Percentiles rank a stretch among this genome's conserved stretches.
Evolutionary conservation across 2,797 vertebrate species (phyloP).

Genomic region (Pristis pectinata): DNA sequence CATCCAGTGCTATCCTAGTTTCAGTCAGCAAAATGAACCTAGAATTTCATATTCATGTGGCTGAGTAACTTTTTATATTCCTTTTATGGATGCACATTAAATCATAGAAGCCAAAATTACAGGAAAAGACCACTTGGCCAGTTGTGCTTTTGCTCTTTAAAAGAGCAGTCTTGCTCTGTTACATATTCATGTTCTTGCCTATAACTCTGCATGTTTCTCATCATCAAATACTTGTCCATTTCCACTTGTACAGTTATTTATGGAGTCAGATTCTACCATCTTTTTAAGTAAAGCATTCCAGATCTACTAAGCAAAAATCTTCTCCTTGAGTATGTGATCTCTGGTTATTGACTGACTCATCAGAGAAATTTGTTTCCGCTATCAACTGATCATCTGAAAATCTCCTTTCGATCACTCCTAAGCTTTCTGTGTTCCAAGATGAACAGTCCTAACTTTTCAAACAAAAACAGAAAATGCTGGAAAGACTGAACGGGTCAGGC

Average conservation of each 20-base stretch:
- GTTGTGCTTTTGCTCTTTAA: not conserved
- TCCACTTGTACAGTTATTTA: not conserved
- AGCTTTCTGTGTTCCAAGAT: too few relatives aligned
- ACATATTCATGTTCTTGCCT: too few relatives aligned
- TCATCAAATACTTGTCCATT: too few relatives aligned
- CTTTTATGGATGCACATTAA: not conserved
- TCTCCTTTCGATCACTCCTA: not conserved
- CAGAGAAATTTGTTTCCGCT: not conserved
- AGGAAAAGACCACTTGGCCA: too few relatives aligned
- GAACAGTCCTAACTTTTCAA: too few relatives aligned
- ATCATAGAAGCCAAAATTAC: too few relatives aligned
- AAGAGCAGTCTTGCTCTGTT: not conserved
- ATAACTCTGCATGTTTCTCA: too few relatives aligned
- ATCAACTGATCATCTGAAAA: not conserved
- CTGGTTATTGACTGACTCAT: too few relatives aligned
- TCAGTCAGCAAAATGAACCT: not conserved
- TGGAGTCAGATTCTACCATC: not conserved
- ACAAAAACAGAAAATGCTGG: too few relatives aligned
- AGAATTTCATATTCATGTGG: not conserved
- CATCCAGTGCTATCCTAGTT: not conserved
- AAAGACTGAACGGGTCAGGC: too few relatives aligned
- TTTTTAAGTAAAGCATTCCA: not conserved
- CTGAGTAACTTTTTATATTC: not conserved
- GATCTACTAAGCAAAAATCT: not conserved
- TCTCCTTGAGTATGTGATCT: not conserved